Conservation (phyloP, 2,113 vertebrate genomes). For the Saiga tatarica region DNA sequence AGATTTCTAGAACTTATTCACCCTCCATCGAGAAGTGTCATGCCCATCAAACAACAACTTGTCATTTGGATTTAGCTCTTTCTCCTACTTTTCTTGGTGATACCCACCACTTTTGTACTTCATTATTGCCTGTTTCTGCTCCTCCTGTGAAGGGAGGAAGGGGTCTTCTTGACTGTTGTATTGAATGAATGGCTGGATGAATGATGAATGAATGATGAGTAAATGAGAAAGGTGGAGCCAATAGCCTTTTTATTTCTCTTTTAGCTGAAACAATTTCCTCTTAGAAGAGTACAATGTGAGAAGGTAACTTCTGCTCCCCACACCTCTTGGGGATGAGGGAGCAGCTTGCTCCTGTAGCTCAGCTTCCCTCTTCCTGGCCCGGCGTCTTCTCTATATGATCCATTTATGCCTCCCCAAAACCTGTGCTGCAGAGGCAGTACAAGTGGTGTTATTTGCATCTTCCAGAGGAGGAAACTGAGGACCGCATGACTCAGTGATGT, state of each 20-base stretch:
- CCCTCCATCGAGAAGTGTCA: not conserved
- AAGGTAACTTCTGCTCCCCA: not conserved
- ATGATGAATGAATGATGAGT: not conserved
- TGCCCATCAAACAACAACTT: not conserved
- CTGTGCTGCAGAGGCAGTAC: not conserved
- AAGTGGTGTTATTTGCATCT: not conserved
- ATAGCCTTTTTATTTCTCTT: not conserved
- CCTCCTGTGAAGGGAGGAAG: not conserved
- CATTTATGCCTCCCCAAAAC: not conserved
- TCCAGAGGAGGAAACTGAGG: not conserved
- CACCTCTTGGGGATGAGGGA: not conserved
- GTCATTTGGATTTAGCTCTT: not conserved
- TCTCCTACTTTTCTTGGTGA: not conserved
- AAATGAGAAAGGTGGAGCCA: not conserved
- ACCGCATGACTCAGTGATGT: not conserved
- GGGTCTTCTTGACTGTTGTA: not conserved
- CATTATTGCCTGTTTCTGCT: not conserved
- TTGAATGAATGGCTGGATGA: not conserved
- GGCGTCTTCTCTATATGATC: not conserved
- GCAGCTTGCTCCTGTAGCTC: not conserved
- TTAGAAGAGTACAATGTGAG: not conserved
- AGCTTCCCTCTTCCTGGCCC: not conserved
- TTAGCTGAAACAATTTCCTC: not conserved
- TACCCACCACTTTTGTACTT: not conserved
- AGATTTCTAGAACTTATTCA: not conserved